Conservation (phyloP, 2,797 vertebrate genomes). For the Muscicapa striata region DNA sequence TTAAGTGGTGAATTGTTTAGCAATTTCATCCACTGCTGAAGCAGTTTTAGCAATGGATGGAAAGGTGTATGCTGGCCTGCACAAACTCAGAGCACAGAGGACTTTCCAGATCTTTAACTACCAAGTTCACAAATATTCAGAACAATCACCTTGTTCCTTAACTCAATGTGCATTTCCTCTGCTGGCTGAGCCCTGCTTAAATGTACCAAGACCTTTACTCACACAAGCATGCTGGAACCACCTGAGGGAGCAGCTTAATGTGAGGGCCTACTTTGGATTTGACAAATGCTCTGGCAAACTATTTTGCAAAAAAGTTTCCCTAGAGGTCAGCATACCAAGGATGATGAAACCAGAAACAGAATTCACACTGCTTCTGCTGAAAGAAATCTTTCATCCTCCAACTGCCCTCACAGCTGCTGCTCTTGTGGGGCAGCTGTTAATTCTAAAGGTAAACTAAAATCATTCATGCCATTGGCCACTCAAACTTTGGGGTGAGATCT, state of each 20-base stretch:
- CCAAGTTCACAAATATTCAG: neutral
- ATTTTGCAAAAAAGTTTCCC: neutral
- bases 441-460: neutral
- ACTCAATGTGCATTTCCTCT: neutral
- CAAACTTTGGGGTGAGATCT: no score
- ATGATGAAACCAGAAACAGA: neutral
- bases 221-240: neutral
- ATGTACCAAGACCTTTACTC: neutral
- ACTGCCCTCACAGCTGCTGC: neutral
- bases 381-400: neutral
- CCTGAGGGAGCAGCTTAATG: neutral
- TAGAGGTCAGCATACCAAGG: constrained; percentile 38
- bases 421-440: neutral
- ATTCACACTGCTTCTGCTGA: neutral
- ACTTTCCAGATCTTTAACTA: neutral
- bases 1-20: neutral
- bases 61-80: neutral
- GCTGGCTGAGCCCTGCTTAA: neutral
- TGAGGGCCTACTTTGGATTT: neutral
- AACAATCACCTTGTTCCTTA: neutral
- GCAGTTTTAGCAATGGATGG: neutral
- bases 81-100: neutral
- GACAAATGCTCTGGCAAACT: neutral
- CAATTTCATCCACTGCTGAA: neutral
- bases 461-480: no score